Base-by-base conservation (phyloP, 2,113 vertebrate species). In the Colinus virginianus region DNA sequence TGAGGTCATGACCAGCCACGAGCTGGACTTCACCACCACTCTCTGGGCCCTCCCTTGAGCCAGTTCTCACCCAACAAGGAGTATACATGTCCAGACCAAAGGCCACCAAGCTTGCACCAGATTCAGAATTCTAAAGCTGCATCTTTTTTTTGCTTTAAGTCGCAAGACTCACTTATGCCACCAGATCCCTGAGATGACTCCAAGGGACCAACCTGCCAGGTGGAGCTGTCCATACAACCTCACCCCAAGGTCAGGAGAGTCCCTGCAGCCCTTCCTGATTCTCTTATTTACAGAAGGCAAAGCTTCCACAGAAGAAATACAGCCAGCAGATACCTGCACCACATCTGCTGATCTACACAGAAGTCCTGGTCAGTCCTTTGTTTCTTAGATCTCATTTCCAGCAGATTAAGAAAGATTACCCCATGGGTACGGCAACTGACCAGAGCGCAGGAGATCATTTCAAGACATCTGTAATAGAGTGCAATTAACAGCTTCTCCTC, bases 381-480 rank as follows among this genome's bases (percentile, higher is more conserved):
- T 90, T 93, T 77, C 79, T 70, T 34, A 3, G 8, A 92, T 82
- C 58, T 78, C 74, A 72, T 88, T 94, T 96, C 79, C 75, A 85
- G 38, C 6, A 82, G 43, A 91, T 85, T 56, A 75, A 83, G 75
- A 90, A 77, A 61, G 90, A 91, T 87, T 74, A 83, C 92, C 95
- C 82, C 71, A 79, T 19, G 78, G 89, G 42, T 67, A 93, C 90
- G 91, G 95, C 93, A 93, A 75, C 5, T 32, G 61, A 70, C 51
- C 92, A 95, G 87, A 93, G 90, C 1, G 0, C 23, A 51, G 49
- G 36, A 79, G 78, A 93, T 85, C 22, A 56, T 86, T 80, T 80
- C 46, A 86, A 75, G 79, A 26, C 72, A 90, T 83, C 84, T 85
- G 14, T 67, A 96, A 94, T 4, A 80, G 71, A 42, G 26, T 42